Percentiles rank a stretch among this genome's conserved stretches.
Evolutionary conservation across 2,797 vertebrate genomes (phyloP).

Genomic region (Pipistrellus pygmaeus): DNA sequence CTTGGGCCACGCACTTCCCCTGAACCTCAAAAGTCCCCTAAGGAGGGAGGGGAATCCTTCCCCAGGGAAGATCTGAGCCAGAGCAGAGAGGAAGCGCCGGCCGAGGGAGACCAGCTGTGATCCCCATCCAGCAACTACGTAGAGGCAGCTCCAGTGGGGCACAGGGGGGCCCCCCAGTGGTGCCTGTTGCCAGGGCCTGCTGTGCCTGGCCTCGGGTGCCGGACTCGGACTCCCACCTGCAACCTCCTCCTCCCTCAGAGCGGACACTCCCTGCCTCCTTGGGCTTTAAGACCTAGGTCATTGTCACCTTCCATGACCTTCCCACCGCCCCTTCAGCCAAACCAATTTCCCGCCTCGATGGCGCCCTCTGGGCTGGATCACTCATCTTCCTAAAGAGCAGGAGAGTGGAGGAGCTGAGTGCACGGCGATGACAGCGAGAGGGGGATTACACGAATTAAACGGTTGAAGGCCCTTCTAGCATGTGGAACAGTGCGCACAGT

Average conservation of each 20-base stretch:
- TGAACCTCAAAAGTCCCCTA: not conserved
- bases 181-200: accelerated
- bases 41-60: not conserved
- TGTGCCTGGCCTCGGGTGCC: not conserved
- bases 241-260: not conserved
- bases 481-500: not conserved
- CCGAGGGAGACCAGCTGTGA: no score
- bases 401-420: not conserved
- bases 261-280: not conserved
- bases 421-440: accelerated
- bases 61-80: not conserved
- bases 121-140: no score
- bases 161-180: accelerated
- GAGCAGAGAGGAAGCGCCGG: accelerated
- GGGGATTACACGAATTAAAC: accelerated
- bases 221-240: accelerated
- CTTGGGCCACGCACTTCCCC: not conserved
- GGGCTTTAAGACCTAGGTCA: not conserved
- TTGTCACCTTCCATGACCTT: not conserved
- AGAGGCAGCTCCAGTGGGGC: not conserved
- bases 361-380: accelerated
- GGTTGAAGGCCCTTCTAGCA: accelerated
- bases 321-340: not conserved
- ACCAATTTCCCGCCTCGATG: not conserved
- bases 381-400: not conserved